Base-by-base conservation (phyloP, 2,113 vertebrate species). In the Zingel zingel region DNA sequence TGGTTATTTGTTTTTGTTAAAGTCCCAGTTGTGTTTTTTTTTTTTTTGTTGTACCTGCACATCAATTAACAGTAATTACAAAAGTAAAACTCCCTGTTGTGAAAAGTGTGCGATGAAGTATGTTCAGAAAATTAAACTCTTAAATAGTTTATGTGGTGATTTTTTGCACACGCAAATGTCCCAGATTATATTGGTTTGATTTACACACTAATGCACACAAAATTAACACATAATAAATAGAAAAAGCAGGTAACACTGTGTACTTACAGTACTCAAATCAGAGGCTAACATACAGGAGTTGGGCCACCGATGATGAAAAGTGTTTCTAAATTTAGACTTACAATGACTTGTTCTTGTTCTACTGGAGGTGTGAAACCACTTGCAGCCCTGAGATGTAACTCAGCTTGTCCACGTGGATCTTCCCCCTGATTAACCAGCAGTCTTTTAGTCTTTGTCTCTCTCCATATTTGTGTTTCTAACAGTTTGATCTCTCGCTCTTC, bases 181-280 rank as follows among this genome's bases (percentile, higher is more conserved):
- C 73, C 54, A 10, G 39, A 70, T 71, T 25, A 57, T 43, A 81
- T n/a, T 70, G 81, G 75, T 90, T 85, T 82, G 78, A 89, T 88
- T 92, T 57, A 85, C 82, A 78, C 66, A 94, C 93, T 94, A 93
- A 94, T 86, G 48, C 59, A 78, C 75, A 74, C 74, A 9, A 75
- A 64, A 92, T 89, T 94, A 94, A 94, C 92, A 85, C 10, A 39
- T n/a, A n/a, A 10, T 70, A 68, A 64, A 57, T 43, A 65, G 33
- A 78, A 50, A 63, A 56, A 51, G 23, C 16, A 66, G 58, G 76
- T 82, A 56, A 72, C 54, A 47, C 51, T 48, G 50, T 78, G 30
- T 77, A 77, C 75, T 83, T 30, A 78, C 51, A 51, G n/a, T 25
- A 71, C n/a, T 62, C 54, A 21, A 78, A 59, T 6, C 33, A 11